A percentile compares a stretch with the other conserved stretches of the same genome.
Evolutionary conservation across 2,113 vertebrate species (phyloP).

Genomic region (Sapajus apella): DNA sequence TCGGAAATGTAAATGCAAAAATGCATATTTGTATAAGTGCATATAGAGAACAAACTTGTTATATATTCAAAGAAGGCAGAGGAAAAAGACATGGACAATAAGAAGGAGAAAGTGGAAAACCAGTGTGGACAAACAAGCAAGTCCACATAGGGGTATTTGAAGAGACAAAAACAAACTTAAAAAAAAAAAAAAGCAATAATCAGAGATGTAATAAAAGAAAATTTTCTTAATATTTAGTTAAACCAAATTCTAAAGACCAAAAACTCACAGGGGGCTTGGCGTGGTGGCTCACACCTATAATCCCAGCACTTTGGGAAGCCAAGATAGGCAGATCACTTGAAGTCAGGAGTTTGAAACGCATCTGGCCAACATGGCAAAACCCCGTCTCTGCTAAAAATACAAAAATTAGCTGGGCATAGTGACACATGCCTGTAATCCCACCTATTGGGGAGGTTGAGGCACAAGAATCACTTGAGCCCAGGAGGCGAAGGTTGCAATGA

Average conservation of each 20-base stretch:
- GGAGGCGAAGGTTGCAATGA: no score
- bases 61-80: not conserved
- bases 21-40: not conserved
- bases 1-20: not conserved
- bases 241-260: not conserved
- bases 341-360: no score
- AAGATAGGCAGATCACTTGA: no score
- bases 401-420: no score
- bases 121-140: not conserved
- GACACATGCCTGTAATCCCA: no score
- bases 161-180: not conserved
- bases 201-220: slow-evolving; percentile 5
- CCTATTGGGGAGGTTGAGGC: no score
- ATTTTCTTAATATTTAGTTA: not conserved
- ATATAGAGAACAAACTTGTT: not conserved
- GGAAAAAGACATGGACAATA: not conserved
- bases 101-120: not conserved
- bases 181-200: not conserved
- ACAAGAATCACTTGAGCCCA: no score
- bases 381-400: no score
- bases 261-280: not conserved
- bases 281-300: no score
- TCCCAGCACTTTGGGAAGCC: no score
- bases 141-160: not conserved
- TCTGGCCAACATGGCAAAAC: no score